phyloP scores from a whole-genome alignment of 2,888 invertebrate genomes.

The Agrotis ipsilon region DNA sequence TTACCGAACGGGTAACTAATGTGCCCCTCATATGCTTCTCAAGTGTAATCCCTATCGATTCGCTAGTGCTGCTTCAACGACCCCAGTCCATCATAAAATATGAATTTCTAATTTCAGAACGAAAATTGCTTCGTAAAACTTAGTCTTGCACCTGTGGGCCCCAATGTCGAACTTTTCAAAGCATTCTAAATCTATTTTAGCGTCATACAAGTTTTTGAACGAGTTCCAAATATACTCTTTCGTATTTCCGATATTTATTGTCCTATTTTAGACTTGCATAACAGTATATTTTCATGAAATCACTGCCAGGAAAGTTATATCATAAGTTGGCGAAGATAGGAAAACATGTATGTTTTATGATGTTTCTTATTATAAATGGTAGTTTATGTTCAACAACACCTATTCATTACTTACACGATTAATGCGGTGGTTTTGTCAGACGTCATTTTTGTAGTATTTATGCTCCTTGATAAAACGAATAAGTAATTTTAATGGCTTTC shows the following conservation, averaged over 20 bases:
- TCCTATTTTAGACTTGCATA: conserved; percentile 69
- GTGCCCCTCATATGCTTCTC: conserved; percentile 25
- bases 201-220: conserved; percentile 76
- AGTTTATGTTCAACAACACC: conserved; percentile 20
- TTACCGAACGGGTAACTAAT: conserved; percentile 29
- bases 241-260: conserved; percentile 75
- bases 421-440: conserved; percentile 14
- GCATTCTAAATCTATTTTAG: conserved; percentile 75
- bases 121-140: conserved; percentile 76
- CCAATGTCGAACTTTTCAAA: conserved; percentile 63
- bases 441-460: conserved; percentile 28
- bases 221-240: conserved; percentile 77
- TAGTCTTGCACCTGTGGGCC: conserved; percentile 68
- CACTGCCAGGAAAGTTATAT: conserved; percentile 55
- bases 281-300: conserved; percentile 55
- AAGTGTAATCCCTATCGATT: conserved; percentile 44
- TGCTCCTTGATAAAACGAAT: conserved; percentile 32
- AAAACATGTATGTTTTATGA: conserved; percentile 21
- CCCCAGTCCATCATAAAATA: conserved; percentile 54
- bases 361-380: conserved; percentile 7
- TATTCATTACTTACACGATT: conserved; percentile 22
- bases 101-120: conserved; percentile 66
- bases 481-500: conserved; percentile 44
- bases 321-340: conserved; percentile 40
- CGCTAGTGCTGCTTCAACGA: conserved; percentile 27